Conservation (phyloP, 2,113 vertebrate genomes). For the Channa maculata region DNA sequence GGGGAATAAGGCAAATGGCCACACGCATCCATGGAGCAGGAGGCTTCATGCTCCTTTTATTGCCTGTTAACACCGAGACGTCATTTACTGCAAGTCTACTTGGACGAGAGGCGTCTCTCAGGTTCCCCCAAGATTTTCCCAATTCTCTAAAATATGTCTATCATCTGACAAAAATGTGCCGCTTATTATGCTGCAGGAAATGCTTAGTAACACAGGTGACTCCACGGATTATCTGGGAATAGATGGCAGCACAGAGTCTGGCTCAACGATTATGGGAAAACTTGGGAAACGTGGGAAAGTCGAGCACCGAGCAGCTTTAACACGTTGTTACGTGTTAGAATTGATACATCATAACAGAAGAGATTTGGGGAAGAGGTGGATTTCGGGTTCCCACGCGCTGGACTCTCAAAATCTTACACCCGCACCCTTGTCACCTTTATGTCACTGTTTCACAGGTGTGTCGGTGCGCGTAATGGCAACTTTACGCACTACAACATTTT, state of each 20-base stretch:
- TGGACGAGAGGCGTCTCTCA: background rate
- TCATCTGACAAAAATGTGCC: too few species aligned
- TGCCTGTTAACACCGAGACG: conserved; percentile 53
- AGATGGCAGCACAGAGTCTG: too few species aligned
- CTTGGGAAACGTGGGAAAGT: conserved; percentile 3
- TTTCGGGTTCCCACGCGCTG: conserved; percentile 27
- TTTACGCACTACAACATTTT: conserved; percentile 6
- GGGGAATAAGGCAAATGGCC: background rate
- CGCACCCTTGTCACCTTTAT: conserved; percentile 2
- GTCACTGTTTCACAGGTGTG: background rate
- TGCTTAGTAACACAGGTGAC: too few species aligned
- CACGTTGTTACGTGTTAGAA: conserved; percentile 50
- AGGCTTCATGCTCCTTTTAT: conserved; percentile 44
- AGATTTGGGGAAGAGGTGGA: conserved; percentile 8
- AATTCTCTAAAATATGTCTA: too few species aligned
- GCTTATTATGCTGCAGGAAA: too few species aligned
- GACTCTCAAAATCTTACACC: background rate
- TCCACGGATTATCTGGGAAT: too few species aligned
- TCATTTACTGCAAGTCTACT: conserved; percentile 12
- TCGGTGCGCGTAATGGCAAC: background rate
- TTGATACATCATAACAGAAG: background rate
- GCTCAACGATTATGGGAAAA: too few species aligned
- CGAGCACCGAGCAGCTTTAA: background rate
- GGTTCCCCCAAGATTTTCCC: conserved; percentile 31
- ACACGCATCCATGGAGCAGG: conserved; percentile 15